Evolutionary conservation across 2,113 vertebrate species (phyloP), one percentile per base, ranked within the genome.

Genomic region (Bufo gargarizans): DNA sequence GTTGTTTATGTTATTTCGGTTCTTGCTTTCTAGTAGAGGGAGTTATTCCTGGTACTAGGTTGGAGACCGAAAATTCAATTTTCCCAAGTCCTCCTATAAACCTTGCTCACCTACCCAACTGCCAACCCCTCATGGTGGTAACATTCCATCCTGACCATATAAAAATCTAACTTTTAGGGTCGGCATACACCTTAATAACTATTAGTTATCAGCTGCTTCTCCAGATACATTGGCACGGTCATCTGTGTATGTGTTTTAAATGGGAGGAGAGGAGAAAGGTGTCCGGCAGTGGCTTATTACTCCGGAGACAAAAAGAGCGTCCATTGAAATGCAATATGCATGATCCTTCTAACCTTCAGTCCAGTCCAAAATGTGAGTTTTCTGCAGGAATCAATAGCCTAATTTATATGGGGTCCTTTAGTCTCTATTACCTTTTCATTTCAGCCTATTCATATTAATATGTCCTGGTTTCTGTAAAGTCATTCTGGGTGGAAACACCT

Each of bases 401-500:
- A 33, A 33, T 33, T 33, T 33, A 33, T 33, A 33, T 33, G 33
- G 33, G 33, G 33, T 33, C 33, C 33, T 33, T 33, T 33, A 33
- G 33, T 33, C 33, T 33, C 33, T 33, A 33, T 33, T 33, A 33
- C 33, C 33, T 33, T 33, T 33, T 92, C 3, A 22, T 13, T 78
- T 91, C 80, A 82, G 19, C 58, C 80, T 43, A 65, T 61, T 83
- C 90, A 0, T 65, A 88, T 91, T 90, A 91, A 92, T 92, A 90
- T 90, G 93, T 89, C 92, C 92, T 0, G 83, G 94, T 94, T 94
- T 96, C 95, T 93, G 65, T 90, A 93, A 91, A 90, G 50, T 90
- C 91, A 92, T 93, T 86, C 91, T 92, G 93, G 93, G 90, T 93
- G 93, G 94, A 94, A 95, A 93, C 93, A 93, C 92, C 94, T 91